Evolutionary conservation across 2,113 vertebrate species (phyloP), one percentile per base, ranked within the genome.

Genomic region (Gambusia holbrooki): DNA sequence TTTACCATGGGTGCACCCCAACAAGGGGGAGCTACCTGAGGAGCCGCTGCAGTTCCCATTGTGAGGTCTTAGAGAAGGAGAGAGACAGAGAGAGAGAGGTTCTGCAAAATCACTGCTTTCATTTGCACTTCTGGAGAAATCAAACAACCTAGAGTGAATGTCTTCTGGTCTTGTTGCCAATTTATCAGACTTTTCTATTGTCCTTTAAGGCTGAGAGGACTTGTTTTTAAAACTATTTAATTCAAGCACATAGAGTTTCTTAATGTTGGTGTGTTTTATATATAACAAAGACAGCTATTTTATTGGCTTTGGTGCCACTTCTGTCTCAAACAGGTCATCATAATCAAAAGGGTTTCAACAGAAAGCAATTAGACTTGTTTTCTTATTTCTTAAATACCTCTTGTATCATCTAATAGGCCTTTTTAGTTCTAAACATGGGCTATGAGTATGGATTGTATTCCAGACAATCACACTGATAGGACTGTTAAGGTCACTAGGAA

Each of bases 1-100:
- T 94, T 69, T 98, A 99, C 98, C 97, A 98, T 88, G 83, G 96
- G 93, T 78, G 96, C 94, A 84, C 97, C 96, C 98, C 97, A 99
- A 37, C 96, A 96, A 71, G 97, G 96, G 74, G 97, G 97, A 88
- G 97, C 97, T 94, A 99, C 97, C 96, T 98, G 98, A 14, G 97
- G 95, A 87, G 97, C 96, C 95, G 98, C 90, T 97, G 97, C 1
- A 93, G 96, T 90, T 96, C 97, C 91, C 97, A 98, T 82, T 94
- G 97, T 87, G 96, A 99, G 95, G 95, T 98, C 98, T 99, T 93
- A 33, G 51, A 33, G 2, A 73, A 62, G 74, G 25, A 80, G 2
- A 76, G 29, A 82, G n/a, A 77, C n/a, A 77, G 54, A 76, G 11
- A 71, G 54, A 37, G 35, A 78, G 33, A 74, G 51, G 13, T 81